Percentiles rank a stretch among this genome's conserved stretches.
phyloP scores from a whole-genome alignment of 1,140 invertebrate genomes.

The Conopomorpha cramerella region DNA sequence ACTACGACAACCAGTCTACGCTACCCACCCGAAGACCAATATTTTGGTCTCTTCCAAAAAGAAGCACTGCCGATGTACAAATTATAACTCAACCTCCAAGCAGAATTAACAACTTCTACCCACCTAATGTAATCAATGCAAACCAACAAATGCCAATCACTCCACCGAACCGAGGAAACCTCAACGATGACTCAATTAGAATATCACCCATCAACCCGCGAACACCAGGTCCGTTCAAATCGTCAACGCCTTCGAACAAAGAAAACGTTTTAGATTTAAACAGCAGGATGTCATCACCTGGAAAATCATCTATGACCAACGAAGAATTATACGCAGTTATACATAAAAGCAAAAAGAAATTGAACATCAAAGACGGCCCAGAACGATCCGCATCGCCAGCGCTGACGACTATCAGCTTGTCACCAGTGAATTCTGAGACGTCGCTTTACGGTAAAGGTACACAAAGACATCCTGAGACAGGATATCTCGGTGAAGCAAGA shows the following conservation, averaged over 20 bases:
- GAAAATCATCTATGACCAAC: slow-evolving; percentile 75
- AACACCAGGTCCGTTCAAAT: slow-evolving; percentile 52
- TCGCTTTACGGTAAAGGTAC: slow-evolving; percentile 42
- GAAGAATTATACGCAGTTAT: slow-evolving; percentile 79
- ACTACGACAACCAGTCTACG: slow-evolving; percentile 20
- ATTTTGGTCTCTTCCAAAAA: slow-evolving; percentile 49
- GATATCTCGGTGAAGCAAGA: slow-evolving; percentile 59
- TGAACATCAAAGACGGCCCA: slow-evolving; percentile 68
- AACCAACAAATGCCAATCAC: neutral
- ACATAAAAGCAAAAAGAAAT: slow-evolving; percentile 76
- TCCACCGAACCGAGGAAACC: neutral
- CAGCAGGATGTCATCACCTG: slow-evolving; percentile 62
- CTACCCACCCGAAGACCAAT: slow-evolving; percentile 22
- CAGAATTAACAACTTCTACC: slow-evolving; percentile 6
- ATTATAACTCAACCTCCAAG: slow-evolving; percentile 2
- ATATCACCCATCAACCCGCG: slow-evolving; percentile 69
- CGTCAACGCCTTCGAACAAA: slow-evolving; percentile 64
- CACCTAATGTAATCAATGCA: slow-evolving; percentile 6
- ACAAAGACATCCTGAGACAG: slow-evolving; percentile 60
- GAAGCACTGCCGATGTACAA: too few relatives aligned
- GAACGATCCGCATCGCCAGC: slow-evolving; percentile 61
- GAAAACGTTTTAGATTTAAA: slow-evolving; percentile 37
- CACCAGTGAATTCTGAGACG: slow-evolving; percentile 56
- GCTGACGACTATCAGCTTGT: slow-evolving; percentile 52
- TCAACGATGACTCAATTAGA: slow-evolving; percentile 47